Evolutionary conservation across 2,113 vertebrate species (phyloP), one percentile per base, ranked within the genome.

Genomic region (Brachypodius melanocephalos): DNA sequence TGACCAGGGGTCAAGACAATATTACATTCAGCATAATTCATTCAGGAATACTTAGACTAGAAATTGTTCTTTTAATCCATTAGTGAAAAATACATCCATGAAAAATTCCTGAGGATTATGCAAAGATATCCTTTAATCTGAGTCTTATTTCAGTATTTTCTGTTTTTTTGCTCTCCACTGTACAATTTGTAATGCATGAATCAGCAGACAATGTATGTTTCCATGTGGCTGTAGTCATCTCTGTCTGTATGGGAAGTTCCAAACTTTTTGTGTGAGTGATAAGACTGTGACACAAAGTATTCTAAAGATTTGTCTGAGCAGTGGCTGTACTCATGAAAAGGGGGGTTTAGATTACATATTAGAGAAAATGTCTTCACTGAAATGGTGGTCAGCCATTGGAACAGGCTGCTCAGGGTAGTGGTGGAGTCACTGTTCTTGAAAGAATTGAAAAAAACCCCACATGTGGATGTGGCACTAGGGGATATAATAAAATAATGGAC

Each of bases 1-100:
- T 97, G 93, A 97, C 89, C 94, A 98, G 86, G 97, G 93, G 95
- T 98, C 97, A 98, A 98, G 95, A 93, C 93, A 96, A 90, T 95
- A 96, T 97, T 97, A 97, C 85, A 80, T 87, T 97, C 79, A 87
- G 54, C 83, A 66, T 75, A 93, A 94, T 98, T 98, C 52, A 97
- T 83, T 97, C 89, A 97, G 92, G 94, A 95, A 84, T 93, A 93
- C 55, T 97, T 96, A 91, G 66, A 57, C 31, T 65, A 91, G 54
- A 89, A 95, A 90, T 84, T 88, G 89, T 73, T 96, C 62, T 93
- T 96, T 80, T 85, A 84, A 61, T 76, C 36, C 71, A 76, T 86
- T 93, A 68, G 86, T 49, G 24, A 63, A 65, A 80, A 90, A 72
- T 89, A 54, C 54, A 59, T 40, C 79, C 96, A 75, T 97, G 95